phyloP scores from a whole-genome alignment of 1,140 invertebrate species.

The Drosophila tristis region DNA sequence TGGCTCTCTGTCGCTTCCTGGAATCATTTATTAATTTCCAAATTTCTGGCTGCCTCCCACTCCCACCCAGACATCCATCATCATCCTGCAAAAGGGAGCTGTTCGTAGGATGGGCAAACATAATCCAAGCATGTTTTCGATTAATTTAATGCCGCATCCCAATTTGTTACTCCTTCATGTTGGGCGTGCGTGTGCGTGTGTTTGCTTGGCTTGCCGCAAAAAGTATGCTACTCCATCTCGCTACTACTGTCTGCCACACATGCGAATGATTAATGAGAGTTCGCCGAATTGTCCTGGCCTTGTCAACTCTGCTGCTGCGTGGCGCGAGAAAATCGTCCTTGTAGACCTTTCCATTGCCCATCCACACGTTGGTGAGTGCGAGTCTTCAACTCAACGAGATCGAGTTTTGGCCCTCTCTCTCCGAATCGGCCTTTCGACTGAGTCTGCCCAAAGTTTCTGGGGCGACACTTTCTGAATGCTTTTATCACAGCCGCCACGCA shows the following conservation, averaged over 20 bases:
- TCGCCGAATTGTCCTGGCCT: conserved; percentile 41
- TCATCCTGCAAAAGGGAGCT: conserved; percentile 6
- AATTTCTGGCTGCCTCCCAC: conserved; percentile 1
- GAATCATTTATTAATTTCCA: conserved; percentile 11
- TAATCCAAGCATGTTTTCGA: conserved; percentile 73
- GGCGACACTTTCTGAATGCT: conserved; percentile 65
- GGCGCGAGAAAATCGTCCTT: background rate
- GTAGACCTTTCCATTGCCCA: conserved; percentile 45
- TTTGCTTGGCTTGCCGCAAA: conserved; percentile 52
- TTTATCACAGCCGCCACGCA: conserved; percentile 76
- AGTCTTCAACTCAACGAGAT: conserved; percentile 40
- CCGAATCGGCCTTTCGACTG: conserved; percentile 15
- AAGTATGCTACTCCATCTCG: conserved; percentile 14
- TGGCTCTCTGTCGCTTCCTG: background rate
- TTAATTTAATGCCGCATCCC: conserved; percentile 73
- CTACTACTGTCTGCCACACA: conserved; percentile 29
- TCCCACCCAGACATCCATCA: conserved; percentile 7
- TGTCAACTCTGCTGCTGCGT: conserved; percentile 65
- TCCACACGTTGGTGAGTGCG: conserved; percentile 39
- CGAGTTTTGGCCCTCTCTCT: background rate
- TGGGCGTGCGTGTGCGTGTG: conserved; percentile 17
- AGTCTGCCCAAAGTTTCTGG: background rate
- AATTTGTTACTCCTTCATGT: conserved; percentile 26
- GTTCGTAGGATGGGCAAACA: conserved; percentile 64
- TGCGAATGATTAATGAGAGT: conserved; percentile 77